These are phyloP conservation scores for Carcina quercana DNA, from an alignment of 2,888 invertebrate species.

Conservation along the genomic window DNA sequence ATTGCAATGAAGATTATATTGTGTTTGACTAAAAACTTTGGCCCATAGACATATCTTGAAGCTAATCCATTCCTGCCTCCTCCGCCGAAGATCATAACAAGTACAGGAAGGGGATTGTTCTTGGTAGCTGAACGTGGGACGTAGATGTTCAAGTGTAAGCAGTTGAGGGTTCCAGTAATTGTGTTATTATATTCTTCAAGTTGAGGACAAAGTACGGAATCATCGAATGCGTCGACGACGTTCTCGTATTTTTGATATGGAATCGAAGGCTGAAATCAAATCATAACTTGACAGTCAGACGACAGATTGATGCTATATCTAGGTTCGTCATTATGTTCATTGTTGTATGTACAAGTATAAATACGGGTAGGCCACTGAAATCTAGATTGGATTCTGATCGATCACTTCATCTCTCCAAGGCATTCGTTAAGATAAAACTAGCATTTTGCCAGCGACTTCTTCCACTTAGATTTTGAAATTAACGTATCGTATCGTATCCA, in stretches of 20 bases:
- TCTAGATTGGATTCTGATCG: no score
- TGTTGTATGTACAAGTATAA: no score
- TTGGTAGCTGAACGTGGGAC: constrained; percentile 47
- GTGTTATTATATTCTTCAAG: constrained; percentile 9
- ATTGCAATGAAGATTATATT: constrained; percentile 31
- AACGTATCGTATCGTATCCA: no score
- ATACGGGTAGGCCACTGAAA: no score
- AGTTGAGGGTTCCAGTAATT: constrained; percentile 57
- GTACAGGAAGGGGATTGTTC: constrained; percentile 31
- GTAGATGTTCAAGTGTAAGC: constrained; percentile 76
- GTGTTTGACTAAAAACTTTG: constrained; percentile 32
- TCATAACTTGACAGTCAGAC: not conserved
- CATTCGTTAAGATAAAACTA: no score
- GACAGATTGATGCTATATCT: no score
- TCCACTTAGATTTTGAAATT: no score
- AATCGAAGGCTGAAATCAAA: constrained; percentile 18
- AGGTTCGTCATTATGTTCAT: no score
- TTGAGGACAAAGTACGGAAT: constrained; percentile 11
- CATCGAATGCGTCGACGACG: constrained; percentile 21
- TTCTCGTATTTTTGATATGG: constrained; percentile 20
- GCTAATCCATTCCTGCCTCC: constrained; percentile 28
- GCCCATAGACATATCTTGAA: constrained; percentile 22
- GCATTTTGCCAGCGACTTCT: no score
- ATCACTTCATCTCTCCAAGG: no score
- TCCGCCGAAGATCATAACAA: constrained; percentile 46